phyloP scores from a whole-genome alignment of 2,888 invertebrate genomes.

The Steinernema carpocapsae region DNA sequence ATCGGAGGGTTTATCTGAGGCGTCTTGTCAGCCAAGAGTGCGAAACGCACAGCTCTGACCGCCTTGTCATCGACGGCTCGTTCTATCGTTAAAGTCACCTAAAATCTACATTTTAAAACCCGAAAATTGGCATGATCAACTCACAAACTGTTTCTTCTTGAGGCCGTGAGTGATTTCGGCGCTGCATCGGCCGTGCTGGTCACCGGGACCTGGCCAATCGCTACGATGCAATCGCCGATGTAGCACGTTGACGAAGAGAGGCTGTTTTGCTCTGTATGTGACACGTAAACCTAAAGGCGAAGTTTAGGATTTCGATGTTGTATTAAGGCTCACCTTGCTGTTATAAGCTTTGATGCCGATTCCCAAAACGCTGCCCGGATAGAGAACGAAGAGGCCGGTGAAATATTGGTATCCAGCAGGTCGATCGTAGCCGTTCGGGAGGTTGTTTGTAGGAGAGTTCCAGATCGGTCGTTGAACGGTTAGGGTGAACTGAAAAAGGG shows the following conservation, averaged over 20 bases:
- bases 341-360: conserved; percentile 34
- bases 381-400: conserved; percentile 33
- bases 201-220: conserved; percentile 31
- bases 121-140: background rate
- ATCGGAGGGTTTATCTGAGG: conserved; percentile 25
- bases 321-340: conserved; percentile 11
- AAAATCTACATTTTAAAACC: background rate
- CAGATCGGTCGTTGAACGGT: conserved; percentile 36
- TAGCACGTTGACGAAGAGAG: conserved; percentile 26
- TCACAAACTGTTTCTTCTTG: too few relatives aligned
- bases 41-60: conserved; percentile 34
- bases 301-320: background rate
- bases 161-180: too few relatives aligned
- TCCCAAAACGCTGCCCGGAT: conserved; percentile 34
- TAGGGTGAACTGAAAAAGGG: conserved; percentile 36
- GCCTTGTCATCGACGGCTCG: conserved; percentile 28
- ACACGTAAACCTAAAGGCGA: conserved; percentile 35
- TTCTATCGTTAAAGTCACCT: conserved; percentile 37
- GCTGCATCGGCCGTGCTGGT: conserved; percentile 3
- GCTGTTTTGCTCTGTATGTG: conserved; percentile 33
- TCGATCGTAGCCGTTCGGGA: conserved; percentile 36
- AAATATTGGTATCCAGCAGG: conserved; percentile 38
- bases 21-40: conserved; percentile 30
- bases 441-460: conserved; percentile 8
- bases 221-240: conserved; percentile 37